These are phyloP conservation scores for Yoshiicerus persimilis DNA, from an alignment of 1,140 invertebrate genomes.

Conservation along the genomic window DNA sequence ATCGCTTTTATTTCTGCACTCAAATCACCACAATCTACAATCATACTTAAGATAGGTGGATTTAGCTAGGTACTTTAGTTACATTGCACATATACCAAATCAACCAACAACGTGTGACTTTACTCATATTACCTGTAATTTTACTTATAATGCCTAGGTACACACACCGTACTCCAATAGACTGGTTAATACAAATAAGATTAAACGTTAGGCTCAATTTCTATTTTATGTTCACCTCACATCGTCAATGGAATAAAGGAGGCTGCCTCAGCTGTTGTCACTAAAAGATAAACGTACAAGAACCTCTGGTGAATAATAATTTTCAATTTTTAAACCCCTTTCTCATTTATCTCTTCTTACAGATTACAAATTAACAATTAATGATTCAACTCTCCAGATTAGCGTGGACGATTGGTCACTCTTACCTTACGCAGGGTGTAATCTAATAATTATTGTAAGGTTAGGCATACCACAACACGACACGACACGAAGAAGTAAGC, in stretches of 20 bases:
- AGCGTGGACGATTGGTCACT: background rate
- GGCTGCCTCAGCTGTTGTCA: background rate
- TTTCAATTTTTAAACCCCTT: background rate
- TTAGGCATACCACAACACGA: background rate
- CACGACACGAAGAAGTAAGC: too few relatives aligned
- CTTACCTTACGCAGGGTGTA: background rate
- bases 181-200: background rate
- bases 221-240: background rate
- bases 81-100: background rate
- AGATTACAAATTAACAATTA: slow-evolving; percentile 25
- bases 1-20: background rate
- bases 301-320: background rate
- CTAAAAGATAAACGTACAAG: slow-evolving; percentile 1
- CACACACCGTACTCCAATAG: background rate
- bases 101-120: too few relatives aligned
- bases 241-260: background rate
- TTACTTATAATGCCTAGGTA: too few relatives aligned
- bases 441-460: background rate
- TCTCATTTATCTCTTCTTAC: background rate
- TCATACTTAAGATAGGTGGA: background rate
- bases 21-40: background rate
- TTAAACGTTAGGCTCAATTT: background rate
- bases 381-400: background rate
- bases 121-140: too few relatives aligned
- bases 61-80: too few relatives aligned